Base-by-base conservation (phyloP, 2,888 invertebrate species). In the Lacanobia oleracea region DNA sequence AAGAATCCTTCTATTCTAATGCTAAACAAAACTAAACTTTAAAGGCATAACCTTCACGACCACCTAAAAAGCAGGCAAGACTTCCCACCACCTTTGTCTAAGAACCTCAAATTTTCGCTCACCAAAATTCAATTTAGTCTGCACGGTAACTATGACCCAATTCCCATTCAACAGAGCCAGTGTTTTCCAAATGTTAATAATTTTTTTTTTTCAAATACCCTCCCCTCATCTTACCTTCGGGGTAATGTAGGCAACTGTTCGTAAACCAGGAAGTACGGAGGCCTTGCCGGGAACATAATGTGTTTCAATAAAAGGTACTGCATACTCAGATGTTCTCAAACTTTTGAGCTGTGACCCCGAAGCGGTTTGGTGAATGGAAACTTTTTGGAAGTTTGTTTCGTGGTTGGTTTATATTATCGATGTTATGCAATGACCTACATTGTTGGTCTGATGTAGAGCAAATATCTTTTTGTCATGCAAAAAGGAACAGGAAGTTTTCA, bases 291-390 rank as follows among this genome's bases (percentile, higher is more conserved):
- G 50, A 70, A 76, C 56, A 79, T 85, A 77, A 80, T 76, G 74
- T 81, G 78, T 76, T 77, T 72, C 75, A 81, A 86, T 85, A 84
- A 85, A 86, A 82, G 65, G 76, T 79, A 75, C 67, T 73, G 78
- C 67, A 72, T 48, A 67, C 54, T 59, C 80, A 61, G 60, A 65
- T 65, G 53, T 56, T 70, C 77, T 78, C 81, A 80, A 82, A 75
- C 40, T 73, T 83, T 77, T 53, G 10, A 18, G 16, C 63, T 10
- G n/a, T 33, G 66, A 27, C 12, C 54, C 64, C 27, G 33, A 60
- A 64, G 56, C 71, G 61, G 69, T 62, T 64, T 56, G n/a, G 18
- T 43, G 43, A 18, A 65, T 54, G 33, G 21, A 66, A 56, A 76
- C 27, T 65, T 75, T 61, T 56, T 51, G 8, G 27, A 61, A 56